These are phyloP conservation scores for Limosa lapponica DNA, from an alignment of 2,797 vertebrate species.

Conservation along the genomic window DNA sequence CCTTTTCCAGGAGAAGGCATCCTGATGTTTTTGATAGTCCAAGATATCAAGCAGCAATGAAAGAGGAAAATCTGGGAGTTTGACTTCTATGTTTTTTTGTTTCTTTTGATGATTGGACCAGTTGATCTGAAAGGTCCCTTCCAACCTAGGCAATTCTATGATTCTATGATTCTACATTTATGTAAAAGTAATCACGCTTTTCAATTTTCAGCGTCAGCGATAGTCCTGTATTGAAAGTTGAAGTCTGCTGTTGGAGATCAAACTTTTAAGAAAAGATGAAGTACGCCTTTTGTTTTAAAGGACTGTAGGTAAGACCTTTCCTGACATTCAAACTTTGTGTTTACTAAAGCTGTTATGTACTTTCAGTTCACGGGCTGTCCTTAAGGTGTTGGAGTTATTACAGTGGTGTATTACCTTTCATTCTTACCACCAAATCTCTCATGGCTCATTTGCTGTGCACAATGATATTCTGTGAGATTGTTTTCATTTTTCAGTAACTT, in stretches of 20 bases:
- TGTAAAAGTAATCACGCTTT: not conserved
- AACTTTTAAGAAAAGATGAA: not conserved
- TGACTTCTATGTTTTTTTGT: not conserved
- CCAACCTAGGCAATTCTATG: no score
- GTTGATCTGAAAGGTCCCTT: no score
- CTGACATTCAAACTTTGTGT: not conserved
- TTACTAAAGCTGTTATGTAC: not conserved
- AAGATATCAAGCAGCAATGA: not conserved
- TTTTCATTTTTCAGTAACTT: constrained; percentile 54
- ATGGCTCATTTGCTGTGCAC: not conserved
- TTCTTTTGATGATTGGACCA: no score
- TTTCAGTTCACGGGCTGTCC: not conserved
- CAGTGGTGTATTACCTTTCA: constrained; percentile 1
- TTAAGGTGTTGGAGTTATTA: constrained; percentile 37
- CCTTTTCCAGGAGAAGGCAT: not conserved
- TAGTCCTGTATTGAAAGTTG: not conserved
- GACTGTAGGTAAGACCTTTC: not conserved
- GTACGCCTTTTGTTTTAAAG: not conserved
- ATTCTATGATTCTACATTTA: no score
- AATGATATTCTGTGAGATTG: not conserved
- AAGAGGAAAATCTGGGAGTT: rapidly evolving
- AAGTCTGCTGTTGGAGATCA: not conserved
- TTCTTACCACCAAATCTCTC: constrained; percentile 14
- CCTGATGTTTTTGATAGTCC: not conserved
- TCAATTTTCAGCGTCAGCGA: not conserved